Evolutionary conservation across 2,797 vertebrate species (phyloP), one percentile per base, ranked within the genome.

Genomic region (Ataeniobius toweri): DNA sequence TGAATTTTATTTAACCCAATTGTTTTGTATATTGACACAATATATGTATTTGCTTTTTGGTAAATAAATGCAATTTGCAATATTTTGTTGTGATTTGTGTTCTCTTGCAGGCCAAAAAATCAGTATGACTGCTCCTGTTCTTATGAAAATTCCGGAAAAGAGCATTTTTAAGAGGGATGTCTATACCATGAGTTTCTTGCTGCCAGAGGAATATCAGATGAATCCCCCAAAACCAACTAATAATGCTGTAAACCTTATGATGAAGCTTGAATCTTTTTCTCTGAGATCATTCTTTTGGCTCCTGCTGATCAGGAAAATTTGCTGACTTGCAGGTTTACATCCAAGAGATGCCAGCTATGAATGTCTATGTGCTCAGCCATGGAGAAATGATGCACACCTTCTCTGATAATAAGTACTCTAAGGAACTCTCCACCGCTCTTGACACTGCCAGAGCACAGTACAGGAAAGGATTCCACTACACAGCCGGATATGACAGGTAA

Each of bases 401-500:
- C 0, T 6, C 67, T 20, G 80, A 90, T 16, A 46, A 1, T 3
- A 14, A 1, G 0, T 6, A 91, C 0, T 59, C 87, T 0, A 0
- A 7, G 0, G 1, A 0, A 1, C 91, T 96, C 36, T 48, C 48
- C 8, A 1, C 18, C 0, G 28, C 50, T 2, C 93, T 96, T 3
- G 56, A 92, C 36, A 1, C 6, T 0, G 73, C 4, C 10, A 16
- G 51, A 22, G 93, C 93, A 2, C 9, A 82, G 5, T 95, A 93
- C 75, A 12, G 77, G 0, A 63, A 71, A 3, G 75, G 28, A 5
- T 87, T 10, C 84, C 85, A 85, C 84, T 95, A 83, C 9, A 81
- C 83, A 18, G 94, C 78, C 26, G 92, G 88, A 65, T 96, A 95
- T 46, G 90, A 96, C 92, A 95, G 95, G 95, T 95, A 61, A 89